Base-by-base conservation (phyloP, 2,797 vertebrate genomes). In the Uromys caudimaculatus region DNA sequence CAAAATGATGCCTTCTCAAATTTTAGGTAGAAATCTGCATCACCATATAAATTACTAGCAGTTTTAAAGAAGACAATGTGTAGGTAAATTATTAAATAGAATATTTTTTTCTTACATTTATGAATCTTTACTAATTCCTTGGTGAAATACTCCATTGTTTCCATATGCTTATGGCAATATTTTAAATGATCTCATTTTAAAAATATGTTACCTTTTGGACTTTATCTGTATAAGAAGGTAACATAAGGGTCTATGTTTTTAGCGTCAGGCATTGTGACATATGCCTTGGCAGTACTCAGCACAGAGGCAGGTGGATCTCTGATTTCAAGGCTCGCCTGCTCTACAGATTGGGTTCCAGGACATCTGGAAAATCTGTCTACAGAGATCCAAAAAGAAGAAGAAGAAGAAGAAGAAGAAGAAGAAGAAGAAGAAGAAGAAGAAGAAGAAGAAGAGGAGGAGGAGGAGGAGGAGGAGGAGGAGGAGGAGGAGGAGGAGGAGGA, bases 1-100 rank as follows among this genome's bases (percentile, higher is more conserved):
- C 21, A 88, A 95, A 95, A 90, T 62, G n/a, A 86, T 35, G 41
- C 3, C 82, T 87, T 88, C 29, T 60, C 10, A 91, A 78, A 24
- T 23, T 13, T 29, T 32, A 38, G 35, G 5, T 38, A 81, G 29
- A 83, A 89, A 91, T 38, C 24, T 73, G 5, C 29, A 89, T 71
- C 54, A 76, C 19, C 35, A 62, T 58, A 50, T 90, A 62, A 71
- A 79, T 71, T 4, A 62, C 8, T 69, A 32, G 38, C n/a, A 67
- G 52, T 86, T 96, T 47, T 91, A 56, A 89, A 93, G 50, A 12
- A 73, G 0, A 85, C 0, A 64, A 14, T 19, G 32, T 27, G 7
- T 56, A 41, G 64, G 17, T 7, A 62, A 85, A 79, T 78, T 83
- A 81, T 35, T 35, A 85, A 73, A 60, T 89, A 52, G 56, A 47